Conservation (phyloP, 1,140 invertebrate genomes). For the Hyles vespertilio region DNA sequence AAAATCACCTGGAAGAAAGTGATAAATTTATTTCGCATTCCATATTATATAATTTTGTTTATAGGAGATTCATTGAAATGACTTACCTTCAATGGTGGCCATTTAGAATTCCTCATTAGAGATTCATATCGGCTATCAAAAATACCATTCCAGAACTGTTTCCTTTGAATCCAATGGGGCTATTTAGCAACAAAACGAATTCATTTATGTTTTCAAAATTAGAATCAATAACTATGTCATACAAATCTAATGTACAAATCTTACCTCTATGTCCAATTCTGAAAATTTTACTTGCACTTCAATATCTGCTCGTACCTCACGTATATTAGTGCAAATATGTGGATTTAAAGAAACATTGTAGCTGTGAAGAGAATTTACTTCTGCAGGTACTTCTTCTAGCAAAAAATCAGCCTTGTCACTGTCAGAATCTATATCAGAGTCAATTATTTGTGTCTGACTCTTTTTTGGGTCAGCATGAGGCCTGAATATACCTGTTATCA, state of each 20-base stretch:
- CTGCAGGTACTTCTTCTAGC: constrained; percentile 27
- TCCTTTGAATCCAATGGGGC: constrained; percentile 46
- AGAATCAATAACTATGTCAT: not conserved
- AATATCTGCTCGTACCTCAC: constrained; percentile 39
- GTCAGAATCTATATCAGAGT: constrained; percentile 18
- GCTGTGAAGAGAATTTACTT: constrained; percentile 19
- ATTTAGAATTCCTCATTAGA: constrained; percentile 56
- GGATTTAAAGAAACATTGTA: constrained; percentile 28
- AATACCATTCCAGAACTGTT: constrained; percentile 49
- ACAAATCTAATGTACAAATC: not conserved
- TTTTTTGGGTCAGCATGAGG: constrained; percentile 7
- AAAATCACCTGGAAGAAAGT: constrained; percentile 47
- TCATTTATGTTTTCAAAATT: too few relatives aligned
- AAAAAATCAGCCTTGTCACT: constrained; percentile 42
- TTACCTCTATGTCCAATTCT: constrained; percentile 54
- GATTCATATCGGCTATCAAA: constrained; percentile 59
- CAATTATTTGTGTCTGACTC: constrained; percentile 7
- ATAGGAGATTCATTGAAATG: not conserved
- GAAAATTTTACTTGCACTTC: constrained; percentile 44
- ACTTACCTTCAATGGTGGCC: constrained; percentile 56
- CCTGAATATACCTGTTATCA: constrained; percentile 32
- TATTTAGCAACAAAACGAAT: constrained; percentile 22
- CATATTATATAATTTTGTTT: not conserved
- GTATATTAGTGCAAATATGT: constrained; percentile 32
- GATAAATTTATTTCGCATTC: not conserved